phyloP scores from a whole-genome alignment of 1,140 invertebrate genomes.

The Frieseomelitta varia region DNA sequence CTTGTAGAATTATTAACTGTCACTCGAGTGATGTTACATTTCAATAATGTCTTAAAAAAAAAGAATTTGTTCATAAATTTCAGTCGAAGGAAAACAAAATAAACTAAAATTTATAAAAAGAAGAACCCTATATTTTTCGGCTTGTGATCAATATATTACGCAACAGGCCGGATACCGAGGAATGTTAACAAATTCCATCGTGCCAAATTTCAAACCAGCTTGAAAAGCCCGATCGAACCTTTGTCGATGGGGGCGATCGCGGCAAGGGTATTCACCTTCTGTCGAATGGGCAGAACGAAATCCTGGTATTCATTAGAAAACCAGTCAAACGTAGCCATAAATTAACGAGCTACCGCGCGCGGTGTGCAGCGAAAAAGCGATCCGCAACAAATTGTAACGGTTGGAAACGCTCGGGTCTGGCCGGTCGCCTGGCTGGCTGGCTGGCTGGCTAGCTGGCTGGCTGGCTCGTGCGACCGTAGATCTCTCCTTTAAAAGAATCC shows the following conservation, averaged over 20 bases:
- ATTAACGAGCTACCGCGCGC: conserved; percentile 20
- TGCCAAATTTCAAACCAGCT: too few relatives aligned
- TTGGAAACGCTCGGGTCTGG: neutral
- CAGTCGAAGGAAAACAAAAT: too few relatives aligned
- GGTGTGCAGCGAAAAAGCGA: conserved; percentile 27
- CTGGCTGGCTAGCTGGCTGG: neutral
- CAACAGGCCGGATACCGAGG: neutral
- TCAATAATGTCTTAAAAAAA: too few relatives aligned
- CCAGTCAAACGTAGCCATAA: conserved; percentile 33
- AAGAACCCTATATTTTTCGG: neutral
- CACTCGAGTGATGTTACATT: neutral
- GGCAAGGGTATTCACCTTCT: neutral
- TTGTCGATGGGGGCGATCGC: too few relatives aligned
- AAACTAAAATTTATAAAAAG: neutral
- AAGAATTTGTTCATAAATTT: neutral
- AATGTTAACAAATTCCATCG: neutral
- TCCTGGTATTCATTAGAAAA: conserved; percentile 36
- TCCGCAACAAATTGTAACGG: conserved; percentile 47
- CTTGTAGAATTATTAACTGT: too few relatives aligned
- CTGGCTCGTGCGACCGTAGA: conserved; percentile 22
- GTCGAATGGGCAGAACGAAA: neutral
- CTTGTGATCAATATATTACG: neutral
- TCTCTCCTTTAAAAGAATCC: conserved; percentile 49
- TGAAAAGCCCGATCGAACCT: neutral
- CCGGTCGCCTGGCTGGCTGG: neutral